Evolutionary conservation across 2,888 invertebrate genomes (phyloP), one percentile per base, ranked within the genome.

Genomic region (Diloba caeruleocephala): DNA sequence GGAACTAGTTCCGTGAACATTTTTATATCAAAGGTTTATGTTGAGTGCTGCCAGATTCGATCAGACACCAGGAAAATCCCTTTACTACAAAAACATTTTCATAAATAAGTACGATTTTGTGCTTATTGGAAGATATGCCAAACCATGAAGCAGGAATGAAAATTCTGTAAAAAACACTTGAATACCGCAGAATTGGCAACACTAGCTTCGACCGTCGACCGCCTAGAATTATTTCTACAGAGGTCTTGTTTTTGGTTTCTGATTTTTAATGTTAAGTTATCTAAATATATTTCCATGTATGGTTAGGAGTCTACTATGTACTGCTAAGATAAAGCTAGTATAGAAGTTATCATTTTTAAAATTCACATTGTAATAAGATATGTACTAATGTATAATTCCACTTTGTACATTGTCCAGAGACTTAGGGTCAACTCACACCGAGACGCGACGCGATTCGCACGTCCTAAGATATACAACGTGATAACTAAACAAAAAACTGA

Each of bases 351-450:
- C 32, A 15, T 23, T 1, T 13, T 34, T 41, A 32, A n/a, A 19
- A 9, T 58, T 23, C 36, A 21, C 28, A 9, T 31, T 56, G 6
- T 32, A n/a, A 31, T 48, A 9, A 10, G 37, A 32, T 49, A n/a
- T n/a, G n/a, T n/a, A 51, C 32, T 23, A 6, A 29, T 48, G 48
- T 63, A 54, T 50, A 57, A 62, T 62, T 62, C 57, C 53, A 49
- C n/a, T 31, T 1, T 48, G 17, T 48, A 19, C 1, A 10, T 26
- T 33, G 45, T 53, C 4, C 10, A 15, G 15, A 17, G n/a, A 15
- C 9, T n/a, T n/a, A n/a, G n/a, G n/a, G n/a, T n/a, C n/a, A n/a
- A n/a, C n/a, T n/a, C n/a, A n/a, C n/a, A n/a, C n/a, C n/a, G n/a
- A n/a, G n/a, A n/a, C n/a, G n/a, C n/a, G n/a, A n/a, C n/a, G n/a